A percentile compares a stretch with the other conserved stretches of the same genome.
phyloP scores from a whole-genome alignment of 2,797 vertebrate genomes.

The Podarcis lilfordi region DNA sequence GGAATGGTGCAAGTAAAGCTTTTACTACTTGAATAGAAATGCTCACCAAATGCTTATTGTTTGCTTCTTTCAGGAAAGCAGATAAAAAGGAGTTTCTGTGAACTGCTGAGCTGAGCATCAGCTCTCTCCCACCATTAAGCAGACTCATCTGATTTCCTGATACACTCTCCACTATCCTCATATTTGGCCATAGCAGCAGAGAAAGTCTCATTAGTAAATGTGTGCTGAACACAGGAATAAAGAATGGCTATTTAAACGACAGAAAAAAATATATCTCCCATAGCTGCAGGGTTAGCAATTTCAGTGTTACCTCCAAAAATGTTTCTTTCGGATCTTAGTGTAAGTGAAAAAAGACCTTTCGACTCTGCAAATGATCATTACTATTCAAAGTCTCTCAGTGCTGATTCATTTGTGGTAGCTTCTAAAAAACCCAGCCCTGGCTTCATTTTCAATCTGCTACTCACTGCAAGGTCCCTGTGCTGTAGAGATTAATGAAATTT shows the following conservation, averaged over 20 bases:
- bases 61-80: constrained; percentile 11
- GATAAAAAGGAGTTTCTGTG: constrained; percentile 5
- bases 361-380: constrained; percentile 39
- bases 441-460: constrained; percentile 69
- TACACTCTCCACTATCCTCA: constrained; percentile 38
- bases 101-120: constrained; percentile 12
- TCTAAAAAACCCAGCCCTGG: constrained; percentile 29
- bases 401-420: constrained; percentile 53
- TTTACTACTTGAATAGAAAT: neutral
- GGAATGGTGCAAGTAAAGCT: constrained; percentile 14
- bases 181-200: constrained; percentile 52
- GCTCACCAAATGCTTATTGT: constrained; percentile 18
- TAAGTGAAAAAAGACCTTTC: constrained; percentile 32
- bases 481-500: constrained; percentile 75
- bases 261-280: constrained; percentile 13
- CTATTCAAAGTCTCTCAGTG: constrained; percentile 53
- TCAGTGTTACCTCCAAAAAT: constrained; percentile 27
- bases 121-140: constrained; percentile 23
- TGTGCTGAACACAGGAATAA: constrained; percentile 46
- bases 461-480: constrained; percentile 66
- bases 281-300: constrained; percentile 45
- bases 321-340: constrained; percentile 18
- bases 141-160: constrained; percentile 38
- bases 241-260: constrained; percentile 48
- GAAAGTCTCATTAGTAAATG: constrained; percentile 55